Evolutionary conservation across 2,888 invertebrate genomes (phyloP).

Genomic region (Spisula subtruncata): DNA sequence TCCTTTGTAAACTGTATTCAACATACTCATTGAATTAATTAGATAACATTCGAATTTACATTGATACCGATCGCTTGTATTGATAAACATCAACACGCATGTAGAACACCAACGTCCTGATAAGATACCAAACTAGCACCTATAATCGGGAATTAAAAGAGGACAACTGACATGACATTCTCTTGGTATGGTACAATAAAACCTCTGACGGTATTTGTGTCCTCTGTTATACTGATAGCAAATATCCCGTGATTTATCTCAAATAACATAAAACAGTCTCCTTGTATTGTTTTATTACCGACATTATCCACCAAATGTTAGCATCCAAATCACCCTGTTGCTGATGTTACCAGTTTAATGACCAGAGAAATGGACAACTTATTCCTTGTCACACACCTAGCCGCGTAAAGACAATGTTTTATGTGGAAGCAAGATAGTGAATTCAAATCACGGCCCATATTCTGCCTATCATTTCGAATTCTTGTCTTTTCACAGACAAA

Average conservation of each 20-base stretch:
- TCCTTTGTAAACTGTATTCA: no score
- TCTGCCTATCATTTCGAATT: neutral
- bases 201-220: neutral
- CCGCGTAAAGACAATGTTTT: neutral
- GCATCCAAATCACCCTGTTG: neutral
- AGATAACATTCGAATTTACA: no score
- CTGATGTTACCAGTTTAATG: neutral
- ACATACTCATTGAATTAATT: no score
- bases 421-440: neutral
- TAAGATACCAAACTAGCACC: no score
- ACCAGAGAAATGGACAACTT: neutral
- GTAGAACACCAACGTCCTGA: no score
- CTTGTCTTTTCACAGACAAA: neutral
- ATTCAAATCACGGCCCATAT: neutral
- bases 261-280: neutral
- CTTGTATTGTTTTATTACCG: neutral
- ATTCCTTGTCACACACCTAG: neutral
- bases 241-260: neutral
- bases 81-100: no score
- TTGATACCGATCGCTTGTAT: no score
- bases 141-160: no score
- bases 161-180: no score
- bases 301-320: constrained; percentile 11
- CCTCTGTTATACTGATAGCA: neutral
- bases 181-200: no score